phyloP scores from a whole-genome alignment of 2,797 vertebrate genomes.

The Cetoscarus ocellatus region DNA sequence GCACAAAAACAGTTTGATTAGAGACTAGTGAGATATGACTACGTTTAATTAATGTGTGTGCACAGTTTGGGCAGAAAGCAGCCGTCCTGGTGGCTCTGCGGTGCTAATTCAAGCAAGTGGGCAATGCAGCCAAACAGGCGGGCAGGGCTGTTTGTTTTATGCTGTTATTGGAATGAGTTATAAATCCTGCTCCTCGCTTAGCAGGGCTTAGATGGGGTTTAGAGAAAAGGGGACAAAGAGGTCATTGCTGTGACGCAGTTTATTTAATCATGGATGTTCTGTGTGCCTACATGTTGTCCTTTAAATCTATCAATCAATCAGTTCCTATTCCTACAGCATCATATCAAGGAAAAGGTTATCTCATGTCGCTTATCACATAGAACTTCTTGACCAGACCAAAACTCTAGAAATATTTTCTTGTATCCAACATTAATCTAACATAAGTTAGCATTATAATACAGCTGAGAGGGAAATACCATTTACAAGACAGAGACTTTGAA shows the following conservation, averaged over 20 bases:
- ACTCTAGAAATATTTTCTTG: neutral
- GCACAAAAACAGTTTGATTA: conserved; percentile 77
- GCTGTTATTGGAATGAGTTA: conserved; percentile 73
- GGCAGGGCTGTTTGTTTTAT: conserved; percentile 78
- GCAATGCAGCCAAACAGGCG: conserved; percentile 43
- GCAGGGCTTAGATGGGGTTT: conserved; percentile 40
- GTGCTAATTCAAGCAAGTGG: conserved; percentile 73
- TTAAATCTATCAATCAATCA: neutral
- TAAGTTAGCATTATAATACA: too few species aligned
- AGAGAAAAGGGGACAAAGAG: conserved; percentile 47
- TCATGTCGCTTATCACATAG: neutral
- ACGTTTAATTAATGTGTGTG: conserved; percentile 79
- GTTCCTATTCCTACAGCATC: neutral
- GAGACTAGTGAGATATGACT: conserved; percentile 79
- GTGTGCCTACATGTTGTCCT: conserved; percentile 48
- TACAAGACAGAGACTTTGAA: neutral
- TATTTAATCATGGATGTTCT: conserved; percentile 35
- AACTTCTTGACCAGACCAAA: neutral
- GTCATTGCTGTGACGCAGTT: conserved; percentile 66
- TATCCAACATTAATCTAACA: neutral
- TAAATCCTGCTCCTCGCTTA: conserved; percentile 64
- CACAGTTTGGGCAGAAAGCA: conserved; percentile 55
- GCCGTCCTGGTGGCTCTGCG: conserved; percentile 59
- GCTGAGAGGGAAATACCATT: neutral
- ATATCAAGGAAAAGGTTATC: neutral